Percentiles rank a stretch among this genome's conserved stretches.
Conservation (phyloP, 2,888 invertebrate species). For the Latheticus oryzae region DNA sequence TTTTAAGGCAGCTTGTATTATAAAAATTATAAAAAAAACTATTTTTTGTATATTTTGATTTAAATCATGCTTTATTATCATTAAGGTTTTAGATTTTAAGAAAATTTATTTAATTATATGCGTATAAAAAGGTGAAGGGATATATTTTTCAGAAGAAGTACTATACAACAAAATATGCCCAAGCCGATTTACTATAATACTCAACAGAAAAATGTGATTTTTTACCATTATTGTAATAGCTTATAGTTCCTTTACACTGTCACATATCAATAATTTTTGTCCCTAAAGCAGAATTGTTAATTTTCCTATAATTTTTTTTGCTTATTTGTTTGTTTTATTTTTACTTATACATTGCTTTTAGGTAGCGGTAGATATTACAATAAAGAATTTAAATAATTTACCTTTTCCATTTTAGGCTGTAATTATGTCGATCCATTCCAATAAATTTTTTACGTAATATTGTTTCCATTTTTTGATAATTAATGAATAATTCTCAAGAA, state of each 20-base stretch:
- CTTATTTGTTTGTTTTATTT: conserved; percentile 47
- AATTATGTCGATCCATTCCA: conserved; percentile 10
- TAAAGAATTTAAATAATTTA: conserved; percentile 48
- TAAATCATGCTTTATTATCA: conserved; percentile 49
- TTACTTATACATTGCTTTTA: conserved; percentile 52
- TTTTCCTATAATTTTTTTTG: conserved; percentile 43
- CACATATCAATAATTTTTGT: conserved; percentile 47
- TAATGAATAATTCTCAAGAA: neutral
- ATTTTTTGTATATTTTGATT: conserved; percentile 35
- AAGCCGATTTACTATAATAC: conserved; percentile 57
- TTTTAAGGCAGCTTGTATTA: conserved; percentile 42
- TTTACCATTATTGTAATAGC: conserved; percentile 50
- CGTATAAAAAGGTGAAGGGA: conserved; percentile 53
- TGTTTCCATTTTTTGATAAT: conserved; percentile 65
- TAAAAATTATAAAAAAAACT: conserved; percentile 34
- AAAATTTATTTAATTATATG: conserved; percentile 41
- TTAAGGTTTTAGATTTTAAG: conserved; percentile 43
- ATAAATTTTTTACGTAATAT: conserved; percentile 20
- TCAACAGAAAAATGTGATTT: conserved; percentile 61
- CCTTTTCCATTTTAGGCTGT: conserved; percentile 15
- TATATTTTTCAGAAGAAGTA: conserved; percentile 49
- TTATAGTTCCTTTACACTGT: conserved; percentile 48
- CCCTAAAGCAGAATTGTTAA: conserved; percentile 33
- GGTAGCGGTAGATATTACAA: conserved; percentile 59
- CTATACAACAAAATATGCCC: conserved; percentile 49